Percentiles rank a stretch among this genome's conserved stretches.
Conservation (phyloP, 2,113 vertebrate species). For the Zosterops lateralis region DNA sequence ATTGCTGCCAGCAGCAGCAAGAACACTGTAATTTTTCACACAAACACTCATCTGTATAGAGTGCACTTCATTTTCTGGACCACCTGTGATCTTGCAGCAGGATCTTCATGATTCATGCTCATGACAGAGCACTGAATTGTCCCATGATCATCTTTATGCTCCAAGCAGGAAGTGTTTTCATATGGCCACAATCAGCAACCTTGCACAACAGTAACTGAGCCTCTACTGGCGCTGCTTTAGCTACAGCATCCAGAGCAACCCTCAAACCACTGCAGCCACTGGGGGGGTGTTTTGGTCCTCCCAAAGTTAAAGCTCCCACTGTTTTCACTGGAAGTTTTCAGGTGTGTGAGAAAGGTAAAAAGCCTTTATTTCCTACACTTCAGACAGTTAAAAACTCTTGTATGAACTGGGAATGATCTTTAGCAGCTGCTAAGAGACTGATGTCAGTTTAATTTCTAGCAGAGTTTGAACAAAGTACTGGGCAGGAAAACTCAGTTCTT, state of each 20-base stretch:
- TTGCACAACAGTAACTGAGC: background rate
- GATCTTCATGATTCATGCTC: background rate
- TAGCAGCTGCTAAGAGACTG: background rate
- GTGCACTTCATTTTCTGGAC: background rate
- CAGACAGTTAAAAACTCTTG: background rate
- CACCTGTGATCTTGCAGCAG: background rate
- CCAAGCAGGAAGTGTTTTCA: background rate
- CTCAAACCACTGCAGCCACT: background rate
- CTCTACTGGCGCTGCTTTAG: background rate
- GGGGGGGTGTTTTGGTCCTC: rapidly evolving
- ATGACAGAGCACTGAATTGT: background rate
- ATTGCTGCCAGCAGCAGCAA: constrained; percentile 13
- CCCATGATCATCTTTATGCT: background rate
- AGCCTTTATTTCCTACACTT: background rate
- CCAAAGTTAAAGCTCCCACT: background rate
- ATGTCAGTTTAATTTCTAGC: background rate
- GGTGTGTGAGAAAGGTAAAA: background rate
- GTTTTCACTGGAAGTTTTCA: background rate
- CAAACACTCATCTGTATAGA: background rate
- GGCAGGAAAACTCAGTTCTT: background rate
- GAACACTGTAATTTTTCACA: background rate
- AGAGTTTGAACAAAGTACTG: background rate
- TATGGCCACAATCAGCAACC: background rate
- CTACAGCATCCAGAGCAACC: background rate
- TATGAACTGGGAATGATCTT: background rate